These are phyloP conservation scores for Aurelia coerulea DNA, from an alignment of 30 jellyfish, hydroid and myxozoan species.

Conservation along the genomic window DNA sequence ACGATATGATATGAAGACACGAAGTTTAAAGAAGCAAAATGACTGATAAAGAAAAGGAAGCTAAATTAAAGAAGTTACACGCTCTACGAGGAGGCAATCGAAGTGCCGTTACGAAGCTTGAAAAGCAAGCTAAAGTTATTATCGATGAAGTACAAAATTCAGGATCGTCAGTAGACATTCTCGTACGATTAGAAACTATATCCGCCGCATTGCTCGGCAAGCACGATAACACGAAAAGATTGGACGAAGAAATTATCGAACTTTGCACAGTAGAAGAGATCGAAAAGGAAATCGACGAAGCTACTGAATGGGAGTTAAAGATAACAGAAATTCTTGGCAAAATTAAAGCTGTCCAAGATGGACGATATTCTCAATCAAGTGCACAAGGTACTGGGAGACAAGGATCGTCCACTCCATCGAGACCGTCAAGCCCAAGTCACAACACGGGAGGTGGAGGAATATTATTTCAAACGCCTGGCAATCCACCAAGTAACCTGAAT, in stretches of 20 bases:
- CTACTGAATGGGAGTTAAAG: background rate
- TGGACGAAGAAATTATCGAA: constrained; percentile 11
- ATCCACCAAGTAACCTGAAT: background rate
- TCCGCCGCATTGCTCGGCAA: background rate
- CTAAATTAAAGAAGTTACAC: background rate
- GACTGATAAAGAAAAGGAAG: too few relatives aligned
- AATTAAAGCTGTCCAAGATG: background rate
- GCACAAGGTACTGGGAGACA: background rate
- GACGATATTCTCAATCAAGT: background rate
- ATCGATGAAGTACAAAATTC: background rate
- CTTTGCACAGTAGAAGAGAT: background rate
- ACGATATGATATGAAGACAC: too few relatives aligned
- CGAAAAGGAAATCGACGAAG: constrained; percentile 17
- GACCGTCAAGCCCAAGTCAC: too few relatives aligned
- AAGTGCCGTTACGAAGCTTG: background rate
- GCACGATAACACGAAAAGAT: background rate
- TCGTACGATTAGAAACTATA: background rate
- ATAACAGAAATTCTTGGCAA: background rate
- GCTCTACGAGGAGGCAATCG: background rate
- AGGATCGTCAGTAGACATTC: background rate
- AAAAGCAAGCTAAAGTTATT: background rate
- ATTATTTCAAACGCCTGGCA: background rate
- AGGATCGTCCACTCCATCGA: background rate
- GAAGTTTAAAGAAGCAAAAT: too few relatives aligned
- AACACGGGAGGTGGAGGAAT: too few relatives aligned